Percentiles rank a stretch among this genome's conserved stretches.
Conservation (phyloP, 2,797 vertebrate species). For the Rhadinocentrus ornatus region DNA sequence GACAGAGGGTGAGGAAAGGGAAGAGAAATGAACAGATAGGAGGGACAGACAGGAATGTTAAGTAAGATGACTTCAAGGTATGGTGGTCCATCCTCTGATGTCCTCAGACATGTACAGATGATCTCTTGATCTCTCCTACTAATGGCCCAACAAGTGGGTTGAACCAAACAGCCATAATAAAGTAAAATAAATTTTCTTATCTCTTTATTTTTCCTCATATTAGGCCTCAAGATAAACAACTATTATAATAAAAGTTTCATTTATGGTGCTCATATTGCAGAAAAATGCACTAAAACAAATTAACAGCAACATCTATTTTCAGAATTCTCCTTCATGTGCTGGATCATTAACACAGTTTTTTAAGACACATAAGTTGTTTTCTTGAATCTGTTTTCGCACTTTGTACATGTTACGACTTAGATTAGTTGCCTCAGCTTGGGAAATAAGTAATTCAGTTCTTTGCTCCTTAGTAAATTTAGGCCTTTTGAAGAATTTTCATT, state of each 20-base stretch:
- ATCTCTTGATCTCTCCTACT: neutral
- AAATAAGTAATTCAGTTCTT: neutral
- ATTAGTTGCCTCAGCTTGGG: neutral
- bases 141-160: constrained; percentile 9
- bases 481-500: neutral
- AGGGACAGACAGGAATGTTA: constrained; percentile 67
- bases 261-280: neutral
- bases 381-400: neutral
- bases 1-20: constrained; percentile 50
- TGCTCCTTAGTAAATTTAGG: neutral
- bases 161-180: constrained; percentile 7
- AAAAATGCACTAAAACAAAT: neutral
- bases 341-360: constrained; percentile 1
- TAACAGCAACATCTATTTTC: neutral
- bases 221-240: neutral
- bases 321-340: neutral
- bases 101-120: constrained; percentile 24
- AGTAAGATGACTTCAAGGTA: constrained; percentile 52
- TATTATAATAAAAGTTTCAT: neutral
- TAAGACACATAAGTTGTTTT: neutral
- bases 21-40: constrained; percentile 34
- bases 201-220: neutral
- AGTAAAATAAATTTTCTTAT: neutral
- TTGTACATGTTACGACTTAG: neutral
- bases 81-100: constrained; percentile 50